Conservation (phyloP, 1,140 invertebrate genomes). For the Drosophila ohnishii region DNA sequence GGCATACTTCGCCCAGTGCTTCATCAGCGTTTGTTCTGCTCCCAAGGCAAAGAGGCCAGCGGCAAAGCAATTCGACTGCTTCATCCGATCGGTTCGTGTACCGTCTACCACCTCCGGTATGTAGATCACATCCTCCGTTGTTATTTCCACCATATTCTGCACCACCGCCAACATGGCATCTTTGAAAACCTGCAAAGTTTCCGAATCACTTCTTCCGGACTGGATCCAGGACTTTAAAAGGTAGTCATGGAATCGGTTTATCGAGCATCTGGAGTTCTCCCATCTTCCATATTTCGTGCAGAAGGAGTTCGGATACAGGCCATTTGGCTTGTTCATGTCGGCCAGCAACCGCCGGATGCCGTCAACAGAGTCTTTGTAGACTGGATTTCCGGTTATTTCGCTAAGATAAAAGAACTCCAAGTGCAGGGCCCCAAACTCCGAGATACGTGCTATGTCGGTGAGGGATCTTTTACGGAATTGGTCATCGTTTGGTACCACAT, state of each 20-base stretch:
- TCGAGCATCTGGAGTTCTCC: slow-evolving; percentile 90
- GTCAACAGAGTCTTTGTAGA: slow-evolving; percentile 93
- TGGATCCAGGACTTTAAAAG: slow-evolving; percentile 97
- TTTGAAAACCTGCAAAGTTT: slow-evolving; percentile 95
- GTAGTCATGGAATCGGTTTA: slow-evolving; percentile 99
- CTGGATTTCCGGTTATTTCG: slow-evolving; percentile 94
- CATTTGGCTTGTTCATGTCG: slow-evolving; percentile 93
- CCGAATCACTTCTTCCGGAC: slow-evolving; percentile 89
- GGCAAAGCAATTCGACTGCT: slow-evolving; percentile 97
- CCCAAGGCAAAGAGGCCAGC: slow-evolving; percentile 97
- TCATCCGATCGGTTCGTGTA: slow-evolving; percentile 97
- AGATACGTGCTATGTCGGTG: slow-evolving; percentile 96
- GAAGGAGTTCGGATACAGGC: slow-evolving; percentile 98
- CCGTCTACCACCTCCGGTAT: slow-evolving; percentile 96
- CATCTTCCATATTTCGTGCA: slow-evolving; percentile 89
- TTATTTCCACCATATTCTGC: slow-evolving; percentile 91
- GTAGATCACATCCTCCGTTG: slow-evolving; percentile 91
- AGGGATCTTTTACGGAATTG: slow-evolving; percentile 91
- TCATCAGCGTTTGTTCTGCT: slow-evolving; percentile 87
- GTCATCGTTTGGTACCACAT: slow-evolving; percentile 89
- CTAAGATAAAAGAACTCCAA: slow-evolving; percentile 98
- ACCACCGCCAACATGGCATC: slow-evolving; percentile 91
- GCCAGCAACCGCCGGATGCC: slow-evolving; percentile 91
- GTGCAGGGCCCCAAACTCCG: slow-evolving; percentile 98
- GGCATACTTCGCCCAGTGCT: slow-evolving; percentile 89